These are phyloP conservation scores for Alligator mississippiensis DNA, from an alignment of 2,113 vertebrate genomes.

Conservation along the genomic window DNA sequence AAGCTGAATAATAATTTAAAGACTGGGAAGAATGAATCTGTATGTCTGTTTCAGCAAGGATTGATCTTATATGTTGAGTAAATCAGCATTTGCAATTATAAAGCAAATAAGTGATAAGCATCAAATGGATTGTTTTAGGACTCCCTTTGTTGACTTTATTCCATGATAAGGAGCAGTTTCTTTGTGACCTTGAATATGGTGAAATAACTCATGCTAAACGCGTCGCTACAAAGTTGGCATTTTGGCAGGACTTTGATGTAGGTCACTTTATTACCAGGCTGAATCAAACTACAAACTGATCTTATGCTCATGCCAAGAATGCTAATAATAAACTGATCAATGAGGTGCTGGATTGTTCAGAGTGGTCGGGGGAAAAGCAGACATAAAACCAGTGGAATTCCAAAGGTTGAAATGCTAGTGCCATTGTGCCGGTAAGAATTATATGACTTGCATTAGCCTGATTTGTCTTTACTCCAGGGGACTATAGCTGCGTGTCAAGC, in stretches of 20 bases:
- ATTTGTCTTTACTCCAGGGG: conserved; percentile 61
- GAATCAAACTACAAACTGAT: conserved; percentile 81
- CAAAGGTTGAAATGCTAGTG: conserved; percentile 37
- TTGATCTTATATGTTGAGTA: background rate
- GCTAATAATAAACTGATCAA: conserved; percentile 85
- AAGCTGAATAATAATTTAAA: background rate
- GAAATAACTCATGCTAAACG: conserved; percentile 78
- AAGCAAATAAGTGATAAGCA: conserved; percentile 25
- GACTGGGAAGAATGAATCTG: conserved; percentile 14
- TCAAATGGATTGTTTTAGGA: conserved; percentile 28
- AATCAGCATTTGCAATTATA: conserved; percentile 18
- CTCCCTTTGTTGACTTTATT: conserved; percentile 40
- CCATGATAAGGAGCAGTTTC: conserved; percentile 29
- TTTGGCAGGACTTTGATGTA: conserved; percentile 78
- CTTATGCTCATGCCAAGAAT: conserved; percentile 80
- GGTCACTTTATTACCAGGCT: conserved; percentile 85
- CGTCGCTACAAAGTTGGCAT: conserved; percentile 72
- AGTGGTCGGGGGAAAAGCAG: conserved; percentile 79
- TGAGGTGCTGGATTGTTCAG: conserved; percentile 79
- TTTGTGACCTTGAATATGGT: conserved; percentile 65
- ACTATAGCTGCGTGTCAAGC: conserved; percentile 14
- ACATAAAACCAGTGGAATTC: conserved; percentile 77
- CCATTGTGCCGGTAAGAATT: background rate
- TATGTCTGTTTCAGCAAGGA: background rate
- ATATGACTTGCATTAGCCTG: conserved; percentile 14